A percentile compares a stretch with the other conserved stretches of the same genome.
Conservation (phyloP, 2,888 invertebrate species). For the Noctua janthina region DNA sequence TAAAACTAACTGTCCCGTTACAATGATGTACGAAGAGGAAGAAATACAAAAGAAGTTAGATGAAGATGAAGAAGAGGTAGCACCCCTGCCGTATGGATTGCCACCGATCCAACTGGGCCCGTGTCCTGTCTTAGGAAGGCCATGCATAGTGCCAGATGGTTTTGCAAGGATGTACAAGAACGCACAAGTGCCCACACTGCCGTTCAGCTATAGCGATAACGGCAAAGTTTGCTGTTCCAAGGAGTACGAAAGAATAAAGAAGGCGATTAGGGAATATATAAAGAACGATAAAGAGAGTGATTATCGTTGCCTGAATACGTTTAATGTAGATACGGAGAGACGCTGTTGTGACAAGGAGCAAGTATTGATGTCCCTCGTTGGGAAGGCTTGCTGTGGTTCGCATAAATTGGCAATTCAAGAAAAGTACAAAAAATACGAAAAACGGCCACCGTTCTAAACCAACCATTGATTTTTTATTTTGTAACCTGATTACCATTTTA, state of each 20-base stretch:
- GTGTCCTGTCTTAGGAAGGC: constrained; percentile 87
- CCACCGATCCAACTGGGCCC: constrained; percentile 86
- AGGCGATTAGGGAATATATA: constrained; percentile 84
- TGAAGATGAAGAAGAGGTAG: constrained; percentile 82
- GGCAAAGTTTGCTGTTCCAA: constrained; percentile 88
- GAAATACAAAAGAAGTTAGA: constrained; percentile 76
- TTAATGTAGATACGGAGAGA: constrained; percentile 84
- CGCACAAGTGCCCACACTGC: constrained; percentile 77
- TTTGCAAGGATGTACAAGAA: constrained; percentile 87
- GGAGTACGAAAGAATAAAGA: constrained; percentile 86
- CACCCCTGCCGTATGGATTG: constrained; percentile 85
- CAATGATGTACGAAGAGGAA: constrained; percentile 78
- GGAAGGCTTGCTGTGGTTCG: constrained; percentile 84
- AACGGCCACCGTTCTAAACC: constrained; percentile 36
- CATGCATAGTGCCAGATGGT: constrained; percentile 85
- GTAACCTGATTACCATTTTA: constrained; percentile 81
- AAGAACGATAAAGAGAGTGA: constrained; percentile 82
- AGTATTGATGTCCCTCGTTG: constrained; percentile 77
- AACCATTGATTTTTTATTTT: constrained; percentile 86
- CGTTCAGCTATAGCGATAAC: constrained; percentile 83
- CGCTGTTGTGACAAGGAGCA: constrained; percentile 88
- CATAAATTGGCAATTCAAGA: constrained; percentile 85
- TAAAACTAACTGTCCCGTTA: constrained; percentile 83
- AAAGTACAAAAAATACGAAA: constrained; percentile 78
- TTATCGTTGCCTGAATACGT: constrained; percentile 83